A percentile compares a stretch with the other conserved stretches of the same genome.
Evolutionary conservation across 2,888 invertebrate species (phyloP).

Genomic region (Cantharis flavilabris): DNA sequence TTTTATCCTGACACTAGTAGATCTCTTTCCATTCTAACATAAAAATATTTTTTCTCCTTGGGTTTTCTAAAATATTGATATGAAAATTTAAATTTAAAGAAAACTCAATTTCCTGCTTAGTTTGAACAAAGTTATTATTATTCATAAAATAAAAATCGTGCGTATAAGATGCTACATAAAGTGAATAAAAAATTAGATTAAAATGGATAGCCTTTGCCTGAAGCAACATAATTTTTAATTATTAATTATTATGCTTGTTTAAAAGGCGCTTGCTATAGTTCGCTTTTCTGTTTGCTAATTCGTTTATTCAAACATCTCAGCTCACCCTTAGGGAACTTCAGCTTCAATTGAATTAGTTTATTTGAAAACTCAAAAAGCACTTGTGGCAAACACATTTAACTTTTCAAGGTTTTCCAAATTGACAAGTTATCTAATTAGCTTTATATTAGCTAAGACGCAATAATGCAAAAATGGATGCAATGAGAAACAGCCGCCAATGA

Average conservation of each 20-base stretch:
- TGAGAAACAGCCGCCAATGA: neutral
- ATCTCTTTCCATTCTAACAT: neutral
- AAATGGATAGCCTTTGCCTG: constrained; percentile 36
- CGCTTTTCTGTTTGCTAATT: constrained; percentile 40
- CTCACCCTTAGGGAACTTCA: constrained; percentile 23
- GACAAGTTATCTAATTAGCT: neutral
- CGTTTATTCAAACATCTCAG: constrained; percentile 40
- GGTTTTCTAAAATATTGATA: neutral
- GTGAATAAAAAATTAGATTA: constrained; percentile 33
- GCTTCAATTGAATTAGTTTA: constrained; percentile 39
- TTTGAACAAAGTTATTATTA: neutral
- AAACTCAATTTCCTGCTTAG: neutral
- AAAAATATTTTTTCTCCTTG: neutral
- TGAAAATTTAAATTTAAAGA: neutral
- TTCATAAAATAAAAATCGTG: constrained; percentile 3
- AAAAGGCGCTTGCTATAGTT: constrained; percentile 31
- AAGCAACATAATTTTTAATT: constrained; percentile 41
- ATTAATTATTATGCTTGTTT: constrained; percentile 35
- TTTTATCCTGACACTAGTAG: neutral
- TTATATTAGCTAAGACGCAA: neutral
- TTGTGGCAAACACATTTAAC: constrained; percentile 5
- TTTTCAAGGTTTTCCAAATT: neutral
- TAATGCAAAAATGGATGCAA: neutral
- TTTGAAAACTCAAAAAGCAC: constrained; percentile 9
- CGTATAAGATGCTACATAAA: constrained; percentile 7